phyloP scores from a whole-genome alignment of 2,888 invertebrate species.

The Chorisops tibialis region DNA sequence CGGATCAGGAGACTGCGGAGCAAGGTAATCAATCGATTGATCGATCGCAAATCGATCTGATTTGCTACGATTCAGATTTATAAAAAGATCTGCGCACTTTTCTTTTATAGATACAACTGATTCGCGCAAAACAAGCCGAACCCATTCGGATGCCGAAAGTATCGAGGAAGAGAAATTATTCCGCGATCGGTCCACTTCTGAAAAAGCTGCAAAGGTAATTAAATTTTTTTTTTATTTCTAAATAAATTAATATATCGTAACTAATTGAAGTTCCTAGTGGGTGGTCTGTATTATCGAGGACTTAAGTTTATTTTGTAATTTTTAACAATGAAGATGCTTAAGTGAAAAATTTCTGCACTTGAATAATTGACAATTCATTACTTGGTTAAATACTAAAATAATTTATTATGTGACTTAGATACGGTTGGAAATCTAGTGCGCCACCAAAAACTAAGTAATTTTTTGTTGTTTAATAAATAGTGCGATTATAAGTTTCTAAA shows the following conservation, averaged over 20 bases:
- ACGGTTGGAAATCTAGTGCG: too few species aligned
- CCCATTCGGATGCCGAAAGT: constrained; percentile 53
- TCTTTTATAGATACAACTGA: neutral
- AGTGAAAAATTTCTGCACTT: neutral
- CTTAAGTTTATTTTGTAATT: too few species aligned
- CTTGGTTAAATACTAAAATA: too few species aligned
- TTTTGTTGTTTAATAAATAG: too few species aligned
- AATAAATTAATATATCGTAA: neutral
- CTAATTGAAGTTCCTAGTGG: neutral
- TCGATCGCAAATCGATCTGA: neutral
- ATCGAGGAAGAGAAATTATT: constrained; percentile 65
- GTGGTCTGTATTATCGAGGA: too few species aligned
- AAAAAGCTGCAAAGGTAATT: constrained; percentile 51
- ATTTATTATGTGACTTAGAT: too few species aligned
- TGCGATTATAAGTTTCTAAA: too few species aligned
- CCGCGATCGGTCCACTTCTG: constrained; percentile 60
- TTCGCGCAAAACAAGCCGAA: constrained; percentile 35
- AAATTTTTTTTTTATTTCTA: neutral
- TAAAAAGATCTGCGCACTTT: neutral
- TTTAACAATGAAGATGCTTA: neutral
- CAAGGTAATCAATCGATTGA: neutral
- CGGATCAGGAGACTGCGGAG: neutral
- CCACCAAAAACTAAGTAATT: too few species aligned
- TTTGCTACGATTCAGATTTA: too few species aligned
- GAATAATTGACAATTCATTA: too few species aligned